These are phyloP conservation scores for Nebria ingens DNA, from an alignment of 1,140 invertebrate species.

Conservation along the genomic window DNA sequence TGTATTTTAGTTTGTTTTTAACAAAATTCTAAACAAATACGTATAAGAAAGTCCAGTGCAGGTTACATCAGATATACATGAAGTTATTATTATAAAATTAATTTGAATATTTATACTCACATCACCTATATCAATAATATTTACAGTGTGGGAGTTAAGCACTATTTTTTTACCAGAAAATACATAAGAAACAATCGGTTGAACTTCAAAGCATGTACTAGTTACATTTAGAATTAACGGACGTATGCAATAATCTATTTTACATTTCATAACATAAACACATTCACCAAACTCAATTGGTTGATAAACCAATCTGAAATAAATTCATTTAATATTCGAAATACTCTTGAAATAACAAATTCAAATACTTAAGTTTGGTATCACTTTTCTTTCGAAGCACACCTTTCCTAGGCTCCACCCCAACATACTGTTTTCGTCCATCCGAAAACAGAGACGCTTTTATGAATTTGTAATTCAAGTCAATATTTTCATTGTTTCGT, in stretches of 20 bases:
- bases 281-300: background rate
- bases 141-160: background rate
- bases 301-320: background rate
- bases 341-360: background rate
- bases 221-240: background rate
- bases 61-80: too few relatives aligned
- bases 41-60: too few relatives aligned
- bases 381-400: background rate
- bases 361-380: background rate
- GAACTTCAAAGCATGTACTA: background rate
- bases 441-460: background rate
- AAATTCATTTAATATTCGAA: background rate
- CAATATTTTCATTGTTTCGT: conserved; percentile 3
- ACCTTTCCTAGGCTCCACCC: background rate
- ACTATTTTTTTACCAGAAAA: background rate
- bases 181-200: background rate
- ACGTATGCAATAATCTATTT: background rate
- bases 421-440: background rate
- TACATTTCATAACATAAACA: background rate
- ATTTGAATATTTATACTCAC: too few relatives aligned
- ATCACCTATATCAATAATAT: background rate
- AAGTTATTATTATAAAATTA: too few relatives aligned
- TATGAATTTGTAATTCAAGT: background rate
- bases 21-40: too few relatives aligned
- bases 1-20: too few relatives aligned